Conservation (phyloP, 1,140 invertebrate species). For the Trinorchestia longiramus region DNA sequence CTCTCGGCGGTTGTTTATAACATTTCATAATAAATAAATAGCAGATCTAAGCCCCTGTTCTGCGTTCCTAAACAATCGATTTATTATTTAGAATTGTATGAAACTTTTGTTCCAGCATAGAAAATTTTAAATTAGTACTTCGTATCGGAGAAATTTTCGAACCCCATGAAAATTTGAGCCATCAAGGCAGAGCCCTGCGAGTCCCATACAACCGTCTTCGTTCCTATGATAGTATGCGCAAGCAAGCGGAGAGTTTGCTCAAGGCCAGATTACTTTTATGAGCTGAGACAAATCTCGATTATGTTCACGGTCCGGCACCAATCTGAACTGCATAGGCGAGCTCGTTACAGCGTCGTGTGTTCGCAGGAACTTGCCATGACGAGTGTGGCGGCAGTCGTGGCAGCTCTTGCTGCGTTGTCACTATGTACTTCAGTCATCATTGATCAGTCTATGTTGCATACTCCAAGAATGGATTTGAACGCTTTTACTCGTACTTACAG, state of each 20-base stretch:
- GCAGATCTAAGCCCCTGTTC: too few relatives aligned
- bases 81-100: too few relatives aligned
- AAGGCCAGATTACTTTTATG: constrained; percentile 1
- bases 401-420: neutral
- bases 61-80: too few relatives aligned
- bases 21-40: too few relatives aligned
- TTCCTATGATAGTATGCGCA: neutral
- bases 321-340: neutral
- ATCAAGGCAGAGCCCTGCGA: neutral
- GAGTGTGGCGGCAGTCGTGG: neutral
- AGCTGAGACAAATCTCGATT: constrained; percentile 1
- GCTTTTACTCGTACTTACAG: neutral
- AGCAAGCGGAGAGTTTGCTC: neutral
- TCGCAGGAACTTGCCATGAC: neutral
- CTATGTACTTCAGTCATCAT: neutral
- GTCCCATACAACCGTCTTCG: neutral
- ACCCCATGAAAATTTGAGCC: neutral
- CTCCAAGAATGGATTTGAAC: neutral
- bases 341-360: neutral
- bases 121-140: too few relatives aligned
- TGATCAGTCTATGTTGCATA: neutral
- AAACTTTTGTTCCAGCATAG: too few relatives aligned
- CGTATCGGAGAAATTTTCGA: neutral
- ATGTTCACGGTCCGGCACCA: neutral
- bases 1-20: too few relatives aligned